Base-by-base conservation (phyloP, 1,140 invertebrate genomes). In the Panulirus ornatus region DNA sequence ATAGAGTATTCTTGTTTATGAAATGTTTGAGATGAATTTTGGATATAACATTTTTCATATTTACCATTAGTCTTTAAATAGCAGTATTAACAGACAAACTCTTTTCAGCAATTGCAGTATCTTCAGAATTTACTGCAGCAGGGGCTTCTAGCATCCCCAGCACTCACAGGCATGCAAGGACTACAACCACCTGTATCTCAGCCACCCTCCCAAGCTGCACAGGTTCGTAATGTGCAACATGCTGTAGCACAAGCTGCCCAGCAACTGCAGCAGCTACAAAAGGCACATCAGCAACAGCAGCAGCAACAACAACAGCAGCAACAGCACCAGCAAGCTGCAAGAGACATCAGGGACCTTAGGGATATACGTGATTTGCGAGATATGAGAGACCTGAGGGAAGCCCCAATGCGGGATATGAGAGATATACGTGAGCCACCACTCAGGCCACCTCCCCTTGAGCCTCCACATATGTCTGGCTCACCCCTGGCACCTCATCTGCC, bases 231-330 rank as follows among this genome's bases (percentile, higher is more conserved):
- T 95, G 95, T 97, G 30, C 95, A 96, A 91, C 97, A 97, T 93
- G 96, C 96, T 0, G 95, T 97, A 88, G 96, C 96, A 9, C 97
- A 97, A 93, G 97, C 97, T 75, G 96, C 97, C 0, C 97, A 97
- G 93, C 97, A 97, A 91, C 94, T 97, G 54, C 96, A 97, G 92
- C 97, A 96, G 83, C 94, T 97, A 78, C 96, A 97, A 92, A 97
- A 97, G 93, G 95, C 96, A 82, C 96, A 95, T 91, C 94, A 93
- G 71, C 92, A 92, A 79, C 92, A 92, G 51, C 92, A 92, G 54
- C 88, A 92, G 27, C 92, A 92, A 16, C 90, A 93, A 22, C 78
- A 92, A 8, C 91, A 93, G 36, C 92, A 93, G 58, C 81, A 84
- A 6, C 78, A 81, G 73, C 84, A 87, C 85, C 91, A 92, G 51